Evolutionary conservation across 1,140 invertebrate species (phyloP).

Genomic region (Bombus vancouverensis): DNA sequence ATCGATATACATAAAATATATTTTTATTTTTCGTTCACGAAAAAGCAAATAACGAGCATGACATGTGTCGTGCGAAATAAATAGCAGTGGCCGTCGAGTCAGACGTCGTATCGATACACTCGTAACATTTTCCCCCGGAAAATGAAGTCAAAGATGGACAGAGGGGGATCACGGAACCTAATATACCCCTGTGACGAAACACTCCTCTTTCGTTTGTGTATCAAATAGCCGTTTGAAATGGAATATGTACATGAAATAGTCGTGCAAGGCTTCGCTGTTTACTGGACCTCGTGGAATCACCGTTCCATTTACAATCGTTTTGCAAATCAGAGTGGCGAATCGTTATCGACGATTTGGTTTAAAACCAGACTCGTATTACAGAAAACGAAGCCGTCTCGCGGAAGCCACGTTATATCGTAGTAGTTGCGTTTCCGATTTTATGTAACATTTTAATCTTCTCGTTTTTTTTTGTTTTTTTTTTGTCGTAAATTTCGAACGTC

Average conservation of each 20-base stretch:
- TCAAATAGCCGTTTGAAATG: background rate
- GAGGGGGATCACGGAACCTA: background rate
- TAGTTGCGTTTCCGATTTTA: background rate
- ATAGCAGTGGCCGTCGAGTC: background rate
- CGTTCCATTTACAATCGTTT: background rate
- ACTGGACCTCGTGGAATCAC: background rate
- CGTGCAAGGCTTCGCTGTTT: background rate
- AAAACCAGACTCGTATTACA: background rate
- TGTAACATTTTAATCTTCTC: background rate
- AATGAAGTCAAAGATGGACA: background rate
- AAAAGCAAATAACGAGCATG: too few species aligned
- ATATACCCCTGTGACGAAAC: conserved; percentile 6
- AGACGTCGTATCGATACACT: background rate
- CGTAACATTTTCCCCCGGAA: background rate
- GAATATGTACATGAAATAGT: background rate
- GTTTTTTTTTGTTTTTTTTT: background rate
- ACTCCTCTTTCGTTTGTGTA: too few species aligned
- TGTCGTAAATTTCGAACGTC: background rate
- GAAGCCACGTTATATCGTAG: background rate
- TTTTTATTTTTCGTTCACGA: too few species aligned
- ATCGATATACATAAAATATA: too few species aligned
- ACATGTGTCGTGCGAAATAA: background rate
- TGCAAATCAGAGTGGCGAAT: background rate
- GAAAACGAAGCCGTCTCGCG: background rate
- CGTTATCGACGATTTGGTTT: background rate